Percentiles rank a stretch among this genome's conserved stretches.
Evolutionary conservation across 1,140 invertebrate genomes (phyloP).

Genomic region (Pemphigus obesinymphae): DNA sequence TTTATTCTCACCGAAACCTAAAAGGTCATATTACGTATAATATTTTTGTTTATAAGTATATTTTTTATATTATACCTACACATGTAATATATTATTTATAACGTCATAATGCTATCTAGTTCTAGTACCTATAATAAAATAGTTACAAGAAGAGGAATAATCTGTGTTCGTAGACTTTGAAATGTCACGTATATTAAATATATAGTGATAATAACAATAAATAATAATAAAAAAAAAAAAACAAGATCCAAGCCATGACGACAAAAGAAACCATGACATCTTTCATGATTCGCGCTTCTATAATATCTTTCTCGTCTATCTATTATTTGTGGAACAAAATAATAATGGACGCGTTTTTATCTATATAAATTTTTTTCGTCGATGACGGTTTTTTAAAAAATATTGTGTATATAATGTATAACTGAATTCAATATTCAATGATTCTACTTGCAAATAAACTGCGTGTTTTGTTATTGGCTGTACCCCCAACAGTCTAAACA

Average conservation of each 20-base stretch:
- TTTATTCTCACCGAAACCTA: neutral
- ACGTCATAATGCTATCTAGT: neutral
- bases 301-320: neutral
- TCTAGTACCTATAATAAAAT: neutral
- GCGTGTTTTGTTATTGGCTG: no score
- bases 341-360: neutral
- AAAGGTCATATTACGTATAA: neutral
- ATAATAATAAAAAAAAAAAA: neutral
- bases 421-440: neutral
- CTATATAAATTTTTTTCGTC: neutral
- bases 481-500: neutral
- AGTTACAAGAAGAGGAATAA: neutral
- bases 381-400: no score
- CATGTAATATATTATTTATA: neutral
- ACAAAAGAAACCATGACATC: neutral
- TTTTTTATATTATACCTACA: neutral
- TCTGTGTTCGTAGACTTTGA: neutral
- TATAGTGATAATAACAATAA: neutral
- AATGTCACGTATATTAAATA: neutral
- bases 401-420: no score
- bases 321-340: conserved; percentile 17
- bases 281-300: neutral
- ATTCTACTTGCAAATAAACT: neutral
- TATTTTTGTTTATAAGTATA: neutral
- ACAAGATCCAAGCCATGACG: neutral